Evolutionary conservation across 2,797 vertebrate species (phyloP).

Genomic region (Choloepus didactylus): DNA sequence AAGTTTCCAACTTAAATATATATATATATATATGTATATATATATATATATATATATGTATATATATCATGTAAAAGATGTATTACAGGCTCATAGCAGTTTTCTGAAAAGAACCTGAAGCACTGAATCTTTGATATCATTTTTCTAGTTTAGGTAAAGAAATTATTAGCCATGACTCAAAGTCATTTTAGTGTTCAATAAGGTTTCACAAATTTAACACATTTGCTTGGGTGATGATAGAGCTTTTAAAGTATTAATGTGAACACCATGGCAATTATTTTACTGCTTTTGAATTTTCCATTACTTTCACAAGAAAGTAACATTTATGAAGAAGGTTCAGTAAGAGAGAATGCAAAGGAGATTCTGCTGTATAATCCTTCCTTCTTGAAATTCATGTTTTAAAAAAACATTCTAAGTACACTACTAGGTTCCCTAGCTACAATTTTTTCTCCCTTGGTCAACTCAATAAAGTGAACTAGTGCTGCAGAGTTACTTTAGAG

Average conservation of each 20-base stretch:
- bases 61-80: conserved; percentile 74
- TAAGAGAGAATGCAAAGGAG: not conserved
- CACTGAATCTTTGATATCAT: conserved; percentile 78
- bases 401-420: not conserved
- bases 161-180: conserved; percentile 80
- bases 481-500: not conserved
- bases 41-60: conserved; percentile 34
- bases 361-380: not conserved
- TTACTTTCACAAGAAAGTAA: not conserved
- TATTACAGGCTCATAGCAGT: conserved; percentile 79
- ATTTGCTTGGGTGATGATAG: conserved; percentile 79
- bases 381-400: conserved; percentile 18
- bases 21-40: conserved; percentile 43
- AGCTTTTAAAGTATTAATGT: conserved; percentile 80
- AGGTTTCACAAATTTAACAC: conserved; percentile 80
- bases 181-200: conserved; percentile 78
- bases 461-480: not conserved
- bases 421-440: not conserved
- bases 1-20: conserved; percentile 74
- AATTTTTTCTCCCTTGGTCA: not conserved
- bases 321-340: not conserved
- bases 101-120: conserved; percentile 81
- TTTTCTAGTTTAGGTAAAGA: conserved; percentile 82
- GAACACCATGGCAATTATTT: conserved; percentile 81
- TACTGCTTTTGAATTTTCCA: conserved; percentile 43